A percentile compares a stretch with the other conserved stretches of the same genome.
These are phyloP conservation scores for Minunthozetes semirufus DNA, from an alignment of 2,888 invertebrate species.

Conservation along the genomic window DNA sequence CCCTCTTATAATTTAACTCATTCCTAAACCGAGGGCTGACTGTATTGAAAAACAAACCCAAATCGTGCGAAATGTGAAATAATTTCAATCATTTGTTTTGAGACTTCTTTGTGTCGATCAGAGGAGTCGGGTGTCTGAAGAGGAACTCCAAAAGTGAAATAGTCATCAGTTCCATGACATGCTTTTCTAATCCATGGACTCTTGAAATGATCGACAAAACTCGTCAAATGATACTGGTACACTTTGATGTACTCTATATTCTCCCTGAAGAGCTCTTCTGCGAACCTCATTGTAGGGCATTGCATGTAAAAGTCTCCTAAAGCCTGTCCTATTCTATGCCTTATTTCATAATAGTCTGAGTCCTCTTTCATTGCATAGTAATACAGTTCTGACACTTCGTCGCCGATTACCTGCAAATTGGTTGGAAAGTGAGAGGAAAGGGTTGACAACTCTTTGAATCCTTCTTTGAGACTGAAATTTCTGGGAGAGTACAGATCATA, in stretches of 20 bases:
- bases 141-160: not conserved
- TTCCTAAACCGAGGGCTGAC: too few relatives aligned
- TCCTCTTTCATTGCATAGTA: not conserved
- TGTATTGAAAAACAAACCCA: slow-evolving; percentile 8
- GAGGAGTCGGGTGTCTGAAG: not conserved
- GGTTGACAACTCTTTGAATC: not conserved
- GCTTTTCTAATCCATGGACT: not conserved
- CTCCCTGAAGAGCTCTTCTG: not conserved
- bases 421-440: not conserved
- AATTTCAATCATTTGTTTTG: slow-evolving; percentile 24
- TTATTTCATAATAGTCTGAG: not conserved
- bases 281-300: slow-evolving; percentile 26
- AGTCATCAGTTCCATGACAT: not conserved
- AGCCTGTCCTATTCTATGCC: not conserved
- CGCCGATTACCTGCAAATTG: not conserved
- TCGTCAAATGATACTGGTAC: slow-evolving; percentile 27
- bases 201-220: not conserved
- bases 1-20: too few relatives aligned
- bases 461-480: not conserved
- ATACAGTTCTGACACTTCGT: slow-evolving; percentile 13
- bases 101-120: not conserved
- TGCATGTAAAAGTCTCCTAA: slow-evolving; percentile 6
- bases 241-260: not conserved
- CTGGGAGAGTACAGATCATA: not conserved
- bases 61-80: slow-evolving; percentile 22